A percentile compares a stretch with the other conserved stretches of the same genome.
These are phyloP conservation scores for Pseudochromis fuscus DNA, from an alignment of 2,797 vertebrate species.

Conservation along the genomic window DNA sequence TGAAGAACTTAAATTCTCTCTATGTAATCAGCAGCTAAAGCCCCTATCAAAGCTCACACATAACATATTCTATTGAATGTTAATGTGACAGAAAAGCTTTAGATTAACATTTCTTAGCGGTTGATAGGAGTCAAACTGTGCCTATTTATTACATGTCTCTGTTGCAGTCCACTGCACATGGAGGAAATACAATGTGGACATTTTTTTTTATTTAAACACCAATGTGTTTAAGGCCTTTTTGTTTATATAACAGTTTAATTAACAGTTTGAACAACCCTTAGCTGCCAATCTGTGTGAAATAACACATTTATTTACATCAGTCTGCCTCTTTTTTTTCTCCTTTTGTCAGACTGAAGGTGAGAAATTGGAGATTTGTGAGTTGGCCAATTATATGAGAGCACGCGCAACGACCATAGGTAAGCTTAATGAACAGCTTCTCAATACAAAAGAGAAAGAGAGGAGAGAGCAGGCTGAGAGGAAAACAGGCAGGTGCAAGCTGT, in stretches of 20 bases:
- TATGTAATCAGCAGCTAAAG: slow-evolving; percentile 31
- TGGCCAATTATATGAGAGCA: slow-evolving; percentile 61
- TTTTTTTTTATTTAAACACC: slow-evolving; percentile 47
- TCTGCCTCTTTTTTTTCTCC: not conserved
- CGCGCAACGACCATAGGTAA: slow-evolving; percentile 41
- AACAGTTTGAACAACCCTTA: slow-evolving; percentile 70
- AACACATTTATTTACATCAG: slow-evolving; percentile 57
- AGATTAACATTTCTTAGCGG: slow-evolving; percentile 7
- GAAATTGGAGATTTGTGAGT: slow-evolving; percentile 49
- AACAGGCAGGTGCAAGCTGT: slow-evolving; percentile 27
- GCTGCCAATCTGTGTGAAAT: slow-evolving; percentile 57
- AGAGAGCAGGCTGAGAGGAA: slow-evolving; percentile 3
- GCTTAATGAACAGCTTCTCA: slow-evolving; percentile 49
- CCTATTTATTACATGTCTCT: slow-evolving; percentile 24
- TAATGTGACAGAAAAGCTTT: slow-evolving; percentile 17
- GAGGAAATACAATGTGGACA: slow-evolving; percentile 53
- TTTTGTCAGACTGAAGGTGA: slow-evolving; percentile 63
- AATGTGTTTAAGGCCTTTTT: slow-evolving; percentile 40
- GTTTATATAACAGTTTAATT: slow-evolving; percentile 75
- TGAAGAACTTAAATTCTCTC: slow-evolving; percentile 32
- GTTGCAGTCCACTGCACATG: slow-evolving; percentile 38
- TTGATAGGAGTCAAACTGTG: slow-evolving; percentile 32
- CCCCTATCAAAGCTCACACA: not conserved
- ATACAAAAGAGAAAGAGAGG: slow-evolving; percentile 35
- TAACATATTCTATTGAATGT: not conserved